Evolutionary conservation across 2,797 vertebrate species (phyloP), one percentile per base, ranked within the genome.

Genomic region (Mycteria americana): DNA sequence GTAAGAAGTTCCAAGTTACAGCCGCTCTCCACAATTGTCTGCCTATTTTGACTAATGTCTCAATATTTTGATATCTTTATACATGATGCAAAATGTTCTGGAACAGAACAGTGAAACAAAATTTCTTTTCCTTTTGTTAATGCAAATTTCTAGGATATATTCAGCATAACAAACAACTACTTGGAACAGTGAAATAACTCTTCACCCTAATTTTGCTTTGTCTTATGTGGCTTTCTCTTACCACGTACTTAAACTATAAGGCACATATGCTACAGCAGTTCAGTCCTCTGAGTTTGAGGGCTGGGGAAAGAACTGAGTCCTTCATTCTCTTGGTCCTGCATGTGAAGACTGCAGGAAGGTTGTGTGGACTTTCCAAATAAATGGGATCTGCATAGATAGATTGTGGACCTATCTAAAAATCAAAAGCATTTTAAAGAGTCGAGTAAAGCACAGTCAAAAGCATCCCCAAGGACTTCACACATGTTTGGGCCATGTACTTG

Each of bases 11-110:
- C 62, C 37, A 84, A 80, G 54, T 86, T 92, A 18, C 85, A 92
- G 65, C 85, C 22, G 7, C 76, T 85, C 74, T 82, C 82, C 30
- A 27, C 81, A 68, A 70, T 77, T 92, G 74, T 81, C 88, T 94
- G 88, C 76, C 73, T 94, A 21, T 92, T 94, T 96, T 85, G 70
- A 74, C 7, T n/a, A 63, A 63, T 93, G 84, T 96, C 95, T 95
- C 92, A 94, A 87, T 96, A 94, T 95, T 96, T 94, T 93, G 92
- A 93, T 96, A 60, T 89, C 92, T 84, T 60, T 77, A 76, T 48
- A 56, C 75, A 37, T n/a, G 68, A 91, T 86, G 79, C 85, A 85
- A 80, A 96, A 68, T 24, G 45, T 91, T 95, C 76, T 94, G 79
- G 76, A 93, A 78, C 30, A 90, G 88, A 88, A 33, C 19, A 93